phyloP scores from a whole-genome alignment of 2,888 invertebrate genomes.

The Epirrita christyi region DNA sequence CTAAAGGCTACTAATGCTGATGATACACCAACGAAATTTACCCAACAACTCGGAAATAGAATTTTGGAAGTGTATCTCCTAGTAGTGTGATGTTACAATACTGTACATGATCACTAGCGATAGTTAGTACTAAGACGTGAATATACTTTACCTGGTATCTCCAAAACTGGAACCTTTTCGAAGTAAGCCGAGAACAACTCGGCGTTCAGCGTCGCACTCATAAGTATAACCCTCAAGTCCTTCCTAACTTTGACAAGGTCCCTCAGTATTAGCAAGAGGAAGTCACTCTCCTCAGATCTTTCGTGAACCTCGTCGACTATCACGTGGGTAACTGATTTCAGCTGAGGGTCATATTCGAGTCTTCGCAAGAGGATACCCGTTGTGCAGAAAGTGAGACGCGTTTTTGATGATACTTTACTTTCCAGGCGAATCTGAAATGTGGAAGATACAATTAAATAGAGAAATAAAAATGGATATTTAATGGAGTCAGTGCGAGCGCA shows the following conservation, averaged over 20 bases:
- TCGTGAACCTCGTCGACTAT: conserved; percentile 97
- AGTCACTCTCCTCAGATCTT: conserved; percentile 95
- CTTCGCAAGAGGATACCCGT: conserved; percentile 95
- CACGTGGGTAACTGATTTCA: conserved; percentile 92
- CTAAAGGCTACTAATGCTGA: too few relatives aligned
- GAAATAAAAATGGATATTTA: neutral
- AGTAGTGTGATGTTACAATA: conserved; percentile 86
- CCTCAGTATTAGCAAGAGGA: conserved; percentile 92
- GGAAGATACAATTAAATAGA: neutral
- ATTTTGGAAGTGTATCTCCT: conserved; percentile 76
- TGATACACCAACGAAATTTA: too few relatives aligned
- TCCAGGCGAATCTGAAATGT: conserved; percentile 90
- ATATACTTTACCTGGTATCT: conserved; percentile 87
- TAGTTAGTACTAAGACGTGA: conserved; percentile 60
- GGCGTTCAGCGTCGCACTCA: conserved; percentile 97
- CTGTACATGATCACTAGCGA: conserved; percentile 84
- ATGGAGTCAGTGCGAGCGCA: too few relatives aligned
- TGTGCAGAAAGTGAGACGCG: conserved; percentile 96
- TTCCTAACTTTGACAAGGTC: conserved; percentile 89
- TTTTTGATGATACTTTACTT: conserved; percentile 90
- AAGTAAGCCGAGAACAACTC: conserved; percentile 94
- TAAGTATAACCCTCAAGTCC: conserved; percentile 93
- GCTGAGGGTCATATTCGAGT: conserved; percentile 90
- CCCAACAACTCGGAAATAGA: too few relatives aligned
- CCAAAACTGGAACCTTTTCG: conserved; percentile 89